A percentile compares a stretch with the other conserved stretches of the same genome.
phyloP scores from a whole-genome alignment of 2,888 invertebrate species.

The Exocentrus adspersus region DNA sequence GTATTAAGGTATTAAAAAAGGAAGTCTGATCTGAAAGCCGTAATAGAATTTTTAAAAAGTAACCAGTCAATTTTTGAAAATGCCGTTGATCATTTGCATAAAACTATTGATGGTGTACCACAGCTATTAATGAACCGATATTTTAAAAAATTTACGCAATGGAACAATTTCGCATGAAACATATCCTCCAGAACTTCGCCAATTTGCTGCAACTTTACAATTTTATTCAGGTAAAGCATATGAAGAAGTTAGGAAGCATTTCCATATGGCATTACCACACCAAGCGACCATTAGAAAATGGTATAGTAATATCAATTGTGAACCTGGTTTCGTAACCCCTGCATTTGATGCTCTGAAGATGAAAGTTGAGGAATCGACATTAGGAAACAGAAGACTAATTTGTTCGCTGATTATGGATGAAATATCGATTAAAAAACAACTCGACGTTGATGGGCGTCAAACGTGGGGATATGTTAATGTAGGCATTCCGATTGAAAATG shows the following conservation, averaged over 20 bases:
- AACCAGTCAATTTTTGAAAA: too few relatives aligned
- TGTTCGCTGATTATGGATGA: background rate
- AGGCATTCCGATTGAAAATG: too few relatives aligned
- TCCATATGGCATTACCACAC: background rate
- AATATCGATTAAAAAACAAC: background rate
- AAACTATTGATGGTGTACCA: too few relatives aligned
- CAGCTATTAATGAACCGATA: too few relatives aligned
- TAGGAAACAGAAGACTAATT: background rate
- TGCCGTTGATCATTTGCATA: too few relatives aligned
- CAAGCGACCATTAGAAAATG: background rate
- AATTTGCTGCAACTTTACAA: background rate
- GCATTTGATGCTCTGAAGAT: background rate
- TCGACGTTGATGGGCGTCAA: too few relatives aligned
- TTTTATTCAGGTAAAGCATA: background rate
- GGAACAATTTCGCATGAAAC: background rate
- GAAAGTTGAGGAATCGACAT: background rate
- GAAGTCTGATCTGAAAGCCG: too few relatives aligned
- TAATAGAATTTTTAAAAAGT: too few relatives aligned
- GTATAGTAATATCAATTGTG: background rate
- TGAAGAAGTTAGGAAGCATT: background rate
- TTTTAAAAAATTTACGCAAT: too few relatives aligned
- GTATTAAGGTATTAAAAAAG: too few relatives aligned
- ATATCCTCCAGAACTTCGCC: background rate
- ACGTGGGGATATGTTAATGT: too few relatives aligned
- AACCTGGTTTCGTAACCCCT: background rate